These are phyloP conservation scores for Drosophila emarginata DNA, from an alignment of 2,888 invertebrate genomes.

Conservation along the genomic window DNA sequence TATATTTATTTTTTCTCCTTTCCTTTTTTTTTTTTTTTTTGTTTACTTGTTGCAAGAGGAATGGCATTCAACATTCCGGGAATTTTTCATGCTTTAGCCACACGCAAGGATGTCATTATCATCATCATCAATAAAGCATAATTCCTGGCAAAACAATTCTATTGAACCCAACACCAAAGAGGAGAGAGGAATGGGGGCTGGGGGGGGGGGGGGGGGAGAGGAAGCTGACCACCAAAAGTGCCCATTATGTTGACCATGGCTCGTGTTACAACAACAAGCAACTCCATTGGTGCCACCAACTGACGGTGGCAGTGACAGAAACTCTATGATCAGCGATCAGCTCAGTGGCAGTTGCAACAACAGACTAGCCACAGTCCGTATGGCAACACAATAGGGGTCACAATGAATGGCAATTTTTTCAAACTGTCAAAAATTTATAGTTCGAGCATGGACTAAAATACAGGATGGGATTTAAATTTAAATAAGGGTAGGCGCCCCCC, in stretches of 20 bases:
- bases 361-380: not conserved
- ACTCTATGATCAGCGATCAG: conserved; percentile 71
- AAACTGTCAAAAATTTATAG: conserved; percentile 81
- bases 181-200: too few species aligned
- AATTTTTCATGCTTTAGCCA: conserved; percentile 67
- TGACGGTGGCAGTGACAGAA: conserved; percentile 21
- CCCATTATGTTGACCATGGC: conserved; percentile 65
- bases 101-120: conserved; percentile 65
- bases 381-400: conserved; percentile 78
- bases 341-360: conserved; percentile 48
- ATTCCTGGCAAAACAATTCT: conserved; percentile 78
- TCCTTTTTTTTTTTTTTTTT: not conserved
- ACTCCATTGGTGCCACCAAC: not conserved
- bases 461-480: conserved; percentile 51
- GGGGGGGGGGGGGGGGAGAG: too few species aligned
- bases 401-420: conserved; percentile 81
- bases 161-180: conserved; percentile 62
- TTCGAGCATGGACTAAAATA: conserved; percentile 39
- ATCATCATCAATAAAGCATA: conserved; percentile 79
- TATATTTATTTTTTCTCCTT: not conserved
- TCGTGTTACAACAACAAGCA: conserved; percentile 68
- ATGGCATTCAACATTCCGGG: conserved; percentile 54
- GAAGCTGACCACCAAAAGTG: conserved; percentile 44
- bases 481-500: not conserved
- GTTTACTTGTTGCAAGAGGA: not conserved